phyloP scores from a whole-genome alignment of 2,888 invertebrate genomes.

The Pilophorus perplexus region DNA sequence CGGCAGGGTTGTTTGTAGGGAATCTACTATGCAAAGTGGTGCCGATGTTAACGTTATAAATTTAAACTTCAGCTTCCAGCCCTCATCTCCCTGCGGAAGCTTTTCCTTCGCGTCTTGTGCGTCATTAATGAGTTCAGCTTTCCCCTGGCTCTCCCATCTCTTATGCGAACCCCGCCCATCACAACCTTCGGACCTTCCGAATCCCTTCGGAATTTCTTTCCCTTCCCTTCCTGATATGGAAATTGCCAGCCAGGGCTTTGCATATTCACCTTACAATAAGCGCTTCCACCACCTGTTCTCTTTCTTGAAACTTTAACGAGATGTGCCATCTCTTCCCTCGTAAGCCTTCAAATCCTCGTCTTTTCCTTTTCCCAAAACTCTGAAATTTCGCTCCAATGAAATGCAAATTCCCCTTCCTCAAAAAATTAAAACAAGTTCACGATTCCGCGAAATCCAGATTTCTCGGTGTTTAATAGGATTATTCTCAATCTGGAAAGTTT shows the following conservation, averaged over 20 bases:
- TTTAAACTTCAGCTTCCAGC: slow-evolving; percentile 18
- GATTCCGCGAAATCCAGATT: slow-evolving; percentile 25
- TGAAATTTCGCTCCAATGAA: neutral
- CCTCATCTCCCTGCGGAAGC: neutral
- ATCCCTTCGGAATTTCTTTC: neutral
- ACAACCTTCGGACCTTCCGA: slow-evolving; percentile 10
- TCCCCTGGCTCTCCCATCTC: neutral
- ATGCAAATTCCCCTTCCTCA: too few species aligned
- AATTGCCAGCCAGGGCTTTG: slow-evolving; percentile 24
- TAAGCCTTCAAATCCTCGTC: too few species aligned
- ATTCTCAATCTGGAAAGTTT: slow-evolving; percentile 13
- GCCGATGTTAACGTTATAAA: slow-evolving; percentile 31
- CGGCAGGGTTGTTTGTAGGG: slow-evolving; percentile 8
- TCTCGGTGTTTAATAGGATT: slow-evolving; percentile 25
- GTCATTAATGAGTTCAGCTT: slow-evolving; percentile 20
- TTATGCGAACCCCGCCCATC: too few species aligned
- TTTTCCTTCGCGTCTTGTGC: slow-evolving; percentile 20
- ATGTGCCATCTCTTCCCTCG: slow-evolving; percentile 16
- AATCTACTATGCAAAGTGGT: slow-evolving; percentile 28
- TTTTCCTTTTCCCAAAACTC: slow-evolving; percentile 25
- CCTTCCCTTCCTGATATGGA: slow-evolving; percentile 16
- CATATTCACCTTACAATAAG: slow-evolving; percentile 28
- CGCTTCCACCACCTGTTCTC: slow-evolving; percentile 23
- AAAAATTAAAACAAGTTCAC: neutral
- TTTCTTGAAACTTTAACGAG: slow-evolving; percentile 35